These are phyloP conservation scores for Sweltsa coloradensis DNA, from an alignment of 1,140 invertebrate species.

Conservation along the genomic window DNA sequence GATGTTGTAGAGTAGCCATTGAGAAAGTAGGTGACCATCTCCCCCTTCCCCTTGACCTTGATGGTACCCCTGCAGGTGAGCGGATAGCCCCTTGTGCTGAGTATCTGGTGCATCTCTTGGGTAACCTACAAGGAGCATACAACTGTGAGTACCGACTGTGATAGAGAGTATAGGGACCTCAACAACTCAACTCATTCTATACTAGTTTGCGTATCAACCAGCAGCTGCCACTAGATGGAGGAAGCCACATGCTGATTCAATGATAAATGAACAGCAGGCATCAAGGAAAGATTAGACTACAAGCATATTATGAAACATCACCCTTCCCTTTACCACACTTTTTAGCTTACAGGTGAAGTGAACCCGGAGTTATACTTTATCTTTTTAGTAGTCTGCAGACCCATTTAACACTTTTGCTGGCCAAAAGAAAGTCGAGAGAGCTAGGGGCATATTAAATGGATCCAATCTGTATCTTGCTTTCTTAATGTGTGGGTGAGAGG, in stretches of 20 bases:
- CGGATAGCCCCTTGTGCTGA: constrained; percentile 57
- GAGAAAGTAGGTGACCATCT: constrained; percentile 88
- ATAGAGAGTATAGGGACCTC: too few species aligned
- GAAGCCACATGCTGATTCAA: constrained; percentile 1
- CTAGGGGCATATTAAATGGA: too few species aligned
- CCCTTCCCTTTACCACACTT: too few species aligned
- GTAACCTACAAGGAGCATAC: constrained; percentile 52
- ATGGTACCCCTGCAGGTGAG: constrained; percentile 69
- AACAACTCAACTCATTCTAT: neutral
- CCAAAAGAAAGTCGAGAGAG: too few species aligned
- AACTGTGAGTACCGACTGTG: neutral
- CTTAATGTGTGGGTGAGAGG: too few species aligned
- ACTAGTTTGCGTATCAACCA: neutral
- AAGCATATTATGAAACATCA: too few species aligned
- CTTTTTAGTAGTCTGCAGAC: too few species aligned
- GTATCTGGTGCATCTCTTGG: constrained; percentile 70
- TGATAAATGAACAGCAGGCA: neutral
- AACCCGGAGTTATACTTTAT: too few species aligned
- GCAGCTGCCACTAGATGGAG: constrained; percentile 2
- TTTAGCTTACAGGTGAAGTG: too few species aligned
- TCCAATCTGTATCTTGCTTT: too few species aligned
- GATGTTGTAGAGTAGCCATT: constrained; percentile 32
- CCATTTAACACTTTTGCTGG: too few species aligned
- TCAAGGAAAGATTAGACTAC: too few species aligned
- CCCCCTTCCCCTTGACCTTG: constrained; percentile 87